Conservation (phyloP, 2,888 invertebrate species). For the Anorthoa munda region DNA sequence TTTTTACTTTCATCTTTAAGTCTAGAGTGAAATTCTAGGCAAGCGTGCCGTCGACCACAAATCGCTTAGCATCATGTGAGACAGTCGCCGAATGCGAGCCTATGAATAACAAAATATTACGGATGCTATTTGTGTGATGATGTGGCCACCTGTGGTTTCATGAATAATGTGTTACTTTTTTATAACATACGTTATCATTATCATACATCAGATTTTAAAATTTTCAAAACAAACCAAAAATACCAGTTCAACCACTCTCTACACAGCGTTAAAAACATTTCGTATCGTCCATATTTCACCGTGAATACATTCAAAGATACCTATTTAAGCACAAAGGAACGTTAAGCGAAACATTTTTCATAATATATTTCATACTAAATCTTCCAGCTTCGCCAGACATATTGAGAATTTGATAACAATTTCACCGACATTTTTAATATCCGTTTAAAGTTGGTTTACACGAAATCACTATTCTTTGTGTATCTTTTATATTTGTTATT, state of each 20-base stretch:
- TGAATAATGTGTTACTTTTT: too few species aligned
- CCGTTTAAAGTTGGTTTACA: constrained; percentile 50
- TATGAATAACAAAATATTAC: too few species aligned
- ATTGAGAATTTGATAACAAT: constrained; percentile 52
- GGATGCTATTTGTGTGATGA: too few species aligned
- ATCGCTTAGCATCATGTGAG: too few species aligned
- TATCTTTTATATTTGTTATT: constrained; percentile 42
- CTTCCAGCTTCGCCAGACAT: constrained; percentile 39
- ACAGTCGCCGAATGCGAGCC: too few species aligned
- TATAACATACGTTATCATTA: too few species aligned
- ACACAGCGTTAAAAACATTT: constrained; percentile 25
- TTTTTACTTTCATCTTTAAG: too few species aligned
- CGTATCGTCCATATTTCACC: constrained; percentile 21
- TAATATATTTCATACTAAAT: constrained; percentile 47
- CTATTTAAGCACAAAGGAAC: constrained; percentile 35
- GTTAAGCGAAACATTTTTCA: constrained; percentile 48
- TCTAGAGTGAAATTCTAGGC: too few species aligned
- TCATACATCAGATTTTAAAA: too few species aligned
- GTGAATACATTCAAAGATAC: constrained; percentile 34
- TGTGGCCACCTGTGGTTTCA: too few species aligned
- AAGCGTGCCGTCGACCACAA: too few species aligned
- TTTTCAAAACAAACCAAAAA: background rate
- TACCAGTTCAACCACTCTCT: background rate
- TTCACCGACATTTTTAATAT: constrained; percentile 64
- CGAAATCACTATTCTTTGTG: constrained; percentile 54